Percentiles rank a stretch among this genome's conserved stretches.
Evolutionary conservation across 2,797 vertebrate genomes (phyloP).

Genomic region (Siniperca scherzeri): DNA sequence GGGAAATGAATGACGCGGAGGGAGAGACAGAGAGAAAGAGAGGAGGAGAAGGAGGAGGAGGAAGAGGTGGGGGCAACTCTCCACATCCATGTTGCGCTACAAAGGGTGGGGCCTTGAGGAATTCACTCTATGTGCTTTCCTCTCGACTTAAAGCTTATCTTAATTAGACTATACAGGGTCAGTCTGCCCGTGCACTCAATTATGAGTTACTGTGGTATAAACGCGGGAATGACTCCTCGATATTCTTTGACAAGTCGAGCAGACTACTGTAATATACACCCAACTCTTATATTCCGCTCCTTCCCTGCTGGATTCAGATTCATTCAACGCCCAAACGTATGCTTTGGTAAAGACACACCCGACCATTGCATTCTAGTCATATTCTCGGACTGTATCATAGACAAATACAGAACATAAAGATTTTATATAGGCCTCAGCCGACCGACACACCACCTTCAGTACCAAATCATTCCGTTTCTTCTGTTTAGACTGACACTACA

Average conservation of each 20-base stretch:
- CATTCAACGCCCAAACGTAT: slow-evolving; percentile 35
- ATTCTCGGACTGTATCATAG: background rate
- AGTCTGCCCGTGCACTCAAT: slow-evolving; percentile 54
- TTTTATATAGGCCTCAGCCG: slow-evolving; percentile 21
- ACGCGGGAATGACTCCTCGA: slow-evolving; percentile 38
- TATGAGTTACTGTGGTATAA: slow-evolving; percentile 46
- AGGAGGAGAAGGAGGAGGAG: background rate
- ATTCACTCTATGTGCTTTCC: slow-evolving; percentile 78
- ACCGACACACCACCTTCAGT: slow-evolving; percentile 6
- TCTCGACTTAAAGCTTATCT: slow-evolving; percentile 73
- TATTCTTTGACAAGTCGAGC: slow-evolving; percentile 53
- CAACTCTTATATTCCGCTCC: slow-evolving; percentile 42
- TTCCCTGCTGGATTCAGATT: slow-evolving; percentile 33
- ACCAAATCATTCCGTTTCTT: background rate
- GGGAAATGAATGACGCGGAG: slow-evolving; percentile 74
- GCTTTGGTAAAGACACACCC: slow-evolving; percentile 56
- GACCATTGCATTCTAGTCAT: slow-evolving; percentile 22
- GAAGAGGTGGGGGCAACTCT: slow-evolving; percentile 66
- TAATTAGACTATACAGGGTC: slow-evolving; percentile 66
- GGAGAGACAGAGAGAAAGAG: slow-evolving; percentile 30
- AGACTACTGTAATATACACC: slow-evolving; percentile 36
- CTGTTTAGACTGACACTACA: background rate
- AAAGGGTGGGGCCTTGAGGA: slow-evolving; percentile 89
- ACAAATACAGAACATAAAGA: background rate
- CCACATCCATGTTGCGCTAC: slow-evolving; percentile 83